These are phyloP conservation scores for Brachirus orientalis DNA, from an alignment of 2,113 vertebrate genomes.

Conservation along the genomic window DNA sequence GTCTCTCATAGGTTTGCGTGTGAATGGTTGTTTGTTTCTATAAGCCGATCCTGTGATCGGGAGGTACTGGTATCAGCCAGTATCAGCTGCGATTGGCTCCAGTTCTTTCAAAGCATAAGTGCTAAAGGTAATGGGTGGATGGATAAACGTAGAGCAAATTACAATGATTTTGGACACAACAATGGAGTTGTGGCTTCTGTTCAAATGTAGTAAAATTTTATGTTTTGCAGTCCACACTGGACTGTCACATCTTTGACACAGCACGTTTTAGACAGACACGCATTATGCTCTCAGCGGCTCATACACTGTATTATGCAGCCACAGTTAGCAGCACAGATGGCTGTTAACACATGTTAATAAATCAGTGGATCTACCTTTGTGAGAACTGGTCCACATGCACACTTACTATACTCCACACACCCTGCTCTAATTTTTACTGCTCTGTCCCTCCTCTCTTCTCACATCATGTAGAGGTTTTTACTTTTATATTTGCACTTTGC, in stretches of 20 bases:
- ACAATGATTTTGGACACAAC: no score
- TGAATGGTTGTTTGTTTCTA: not conserved
- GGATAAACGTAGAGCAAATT: not conserved
- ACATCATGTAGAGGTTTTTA: constrained; percentile 10
- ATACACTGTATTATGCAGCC: not conserved
- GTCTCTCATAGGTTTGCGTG: not conserved
- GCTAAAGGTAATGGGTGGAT: not conserved
- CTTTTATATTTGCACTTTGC: constrained; percentile 7
- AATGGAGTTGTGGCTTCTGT: no score
- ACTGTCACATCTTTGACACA: not conserved
- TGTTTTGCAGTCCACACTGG: no score
- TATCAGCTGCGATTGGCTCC: not conserved
- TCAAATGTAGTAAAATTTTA: no score
- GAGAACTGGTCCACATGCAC: constrained; percentile 11
- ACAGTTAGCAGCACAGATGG: constrained; percentile 36
- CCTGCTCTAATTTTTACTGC: constrained; percentile 17
- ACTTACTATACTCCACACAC: not conserved
- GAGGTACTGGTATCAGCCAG: no score
- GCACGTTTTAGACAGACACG: not conserved
- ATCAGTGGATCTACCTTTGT: constrained; percentile 22
- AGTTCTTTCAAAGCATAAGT: not conserved
- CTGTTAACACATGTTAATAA: constrained; percentile 6
- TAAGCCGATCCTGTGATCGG: no score
- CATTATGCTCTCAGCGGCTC: not conserved
- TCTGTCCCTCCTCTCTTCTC: constrained; percentile 9